Conservation (phyloP, 1,140 invertebrate genomes). For the Hesperophylax magnus region DNA sequence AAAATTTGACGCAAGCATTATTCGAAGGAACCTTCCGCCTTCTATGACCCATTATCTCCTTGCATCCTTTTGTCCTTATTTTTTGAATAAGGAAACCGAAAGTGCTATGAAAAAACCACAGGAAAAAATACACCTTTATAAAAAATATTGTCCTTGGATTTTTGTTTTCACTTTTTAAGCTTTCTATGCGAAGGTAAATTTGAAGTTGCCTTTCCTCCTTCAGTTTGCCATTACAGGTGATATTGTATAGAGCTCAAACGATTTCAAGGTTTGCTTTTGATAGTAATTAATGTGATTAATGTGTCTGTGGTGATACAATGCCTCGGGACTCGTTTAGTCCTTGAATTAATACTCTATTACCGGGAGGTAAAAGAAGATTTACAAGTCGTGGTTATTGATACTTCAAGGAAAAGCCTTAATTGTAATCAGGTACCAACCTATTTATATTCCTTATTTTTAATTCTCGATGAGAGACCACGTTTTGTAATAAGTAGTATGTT, state of each 20-base stretch:
- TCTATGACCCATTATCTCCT: not conserved
- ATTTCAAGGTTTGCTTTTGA: constrained; percentile 24
- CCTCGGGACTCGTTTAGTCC: constrained; percentile 13
- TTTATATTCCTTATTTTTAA: constrained; percentile 34
- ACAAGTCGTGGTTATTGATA: constrained; percentile 13
- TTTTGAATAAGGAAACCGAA: constrained; percentile 54
- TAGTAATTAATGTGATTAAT: constrained; percentile 49
- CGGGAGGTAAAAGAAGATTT: constrained; percentile 17
- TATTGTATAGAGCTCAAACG: constrained; percentile 22
- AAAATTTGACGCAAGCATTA: constrained; percentile 43
- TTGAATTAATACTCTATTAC: constrained; percentile 47
- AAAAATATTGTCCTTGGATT: constrained; percentile 48
- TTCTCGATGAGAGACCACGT: not conserved
- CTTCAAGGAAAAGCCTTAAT: not conserved
- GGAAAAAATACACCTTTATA: constrained; percentile 26
- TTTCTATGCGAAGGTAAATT: constrained; percentile 44
- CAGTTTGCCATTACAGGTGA: constrained; percentile 53
- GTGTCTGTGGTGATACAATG: constrained; percentile 39
- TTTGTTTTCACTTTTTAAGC: constrained; percentile 51
- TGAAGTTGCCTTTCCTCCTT: constrained; percentile 5
- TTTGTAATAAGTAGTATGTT: not conserved
- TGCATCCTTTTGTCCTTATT: constrained; percentile 1
- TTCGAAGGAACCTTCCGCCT: not conserved
- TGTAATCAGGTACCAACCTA: constrained; percentile 44
- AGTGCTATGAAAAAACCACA: constrained; percentile 46